Evolutionary conservation across 2,797 vertebrate genomes (phyloP).

Genomic region (Leptoclinus maculatus): DNA sequence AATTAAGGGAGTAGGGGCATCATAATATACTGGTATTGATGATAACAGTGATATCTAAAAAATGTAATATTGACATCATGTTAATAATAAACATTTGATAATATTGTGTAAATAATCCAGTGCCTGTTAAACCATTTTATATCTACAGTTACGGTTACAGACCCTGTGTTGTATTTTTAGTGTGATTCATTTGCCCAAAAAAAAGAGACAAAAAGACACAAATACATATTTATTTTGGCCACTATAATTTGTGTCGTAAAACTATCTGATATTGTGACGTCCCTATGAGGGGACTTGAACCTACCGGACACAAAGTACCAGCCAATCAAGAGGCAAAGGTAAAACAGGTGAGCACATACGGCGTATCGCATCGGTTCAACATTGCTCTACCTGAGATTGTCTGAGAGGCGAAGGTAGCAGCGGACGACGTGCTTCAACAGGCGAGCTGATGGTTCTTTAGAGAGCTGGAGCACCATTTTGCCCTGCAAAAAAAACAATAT

Average conservation of each 20-base stretch:
- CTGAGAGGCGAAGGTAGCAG: slow-evolving; percentile 97
- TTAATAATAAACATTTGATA: neutral
- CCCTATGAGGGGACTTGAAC: neutral
- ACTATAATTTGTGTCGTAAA: neutral
- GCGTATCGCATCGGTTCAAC: neutral
- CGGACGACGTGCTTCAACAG: slow-evolving; percentile 97
- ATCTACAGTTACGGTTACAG: neutral
- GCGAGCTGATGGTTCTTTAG: slow-evolving; percentile 96
- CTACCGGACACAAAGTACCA: neutral
- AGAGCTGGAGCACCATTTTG: slow-evolving; percentile 98
- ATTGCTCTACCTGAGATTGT: slow-evolving; percentile 93
- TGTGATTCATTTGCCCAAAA: neutral
- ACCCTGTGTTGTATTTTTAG: neutral
- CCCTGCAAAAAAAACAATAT: slow-evolving; percentile 81
- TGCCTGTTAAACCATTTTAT: neutral
- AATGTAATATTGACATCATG: neutral
- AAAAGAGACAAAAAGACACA: neutral
- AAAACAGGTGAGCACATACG: neutral
- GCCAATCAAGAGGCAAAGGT: neutral
- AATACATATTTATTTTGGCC: neutral
- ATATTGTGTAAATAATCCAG: neutral
- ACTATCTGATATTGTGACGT: neutral
- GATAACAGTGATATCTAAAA: neutral
- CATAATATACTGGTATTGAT: neutral
- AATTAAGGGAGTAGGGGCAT: neutral